A percentile compares a stretch with the other conserved stretches of the same genome.
Conservation (phyloP, 2,113 vertebrate species). For the Calypte anna region DNA sequence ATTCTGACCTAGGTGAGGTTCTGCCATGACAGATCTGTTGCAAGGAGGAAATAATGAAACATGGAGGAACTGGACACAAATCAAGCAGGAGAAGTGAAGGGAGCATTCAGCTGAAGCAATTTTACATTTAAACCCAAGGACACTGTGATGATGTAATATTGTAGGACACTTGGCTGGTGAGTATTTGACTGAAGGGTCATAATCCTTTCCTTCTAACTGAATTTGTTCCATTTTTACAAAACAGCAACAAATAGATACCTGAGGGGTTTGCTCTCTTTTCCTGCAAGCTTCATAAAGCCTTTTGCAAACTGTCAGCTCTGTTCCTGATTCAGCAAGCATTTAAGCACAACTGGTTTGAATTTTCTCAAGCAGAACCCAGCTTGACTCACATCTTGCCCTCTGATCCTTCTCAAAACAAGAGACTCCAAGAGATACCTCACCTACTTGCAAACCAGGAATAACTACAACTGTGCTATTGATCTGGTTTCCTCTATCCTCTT, state of each 20-base stretch:
- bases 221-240: not conserved
- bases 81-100: not conserved
- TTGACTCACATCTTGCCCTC: not conserved
- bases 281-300: not conserved
- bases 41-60: not conserved
- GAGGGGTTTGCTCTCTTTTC: not conserved
- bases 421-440: not conserved
- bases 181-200: not conserved
- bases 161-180: not conserved
- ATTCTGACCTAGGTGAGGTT: not conserved
- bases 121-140: not conserved
- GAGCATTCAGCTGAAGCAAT: not conserved
- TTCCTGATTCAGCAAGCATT: not conserved
- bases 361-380: not conserved
- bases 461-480: not conserved
- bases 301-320: not conserved
- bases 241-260: not conserved
- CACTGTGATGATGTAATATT: not conserved
- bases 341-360: not conserved
- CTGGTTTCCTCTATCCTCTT: not conserved
- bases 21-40: not conserved
- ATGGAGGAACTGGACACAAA: not conserved
- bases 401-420: rapidly evolving
- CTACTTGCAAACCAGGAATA: not conserved
- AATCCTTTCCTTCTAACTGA: not conserved